These are phyloP conservation scores for Ricordea florida DNA, from an alignment of 92 coral and sea anemone genomes.

Conservation along the genomic window DNA sequence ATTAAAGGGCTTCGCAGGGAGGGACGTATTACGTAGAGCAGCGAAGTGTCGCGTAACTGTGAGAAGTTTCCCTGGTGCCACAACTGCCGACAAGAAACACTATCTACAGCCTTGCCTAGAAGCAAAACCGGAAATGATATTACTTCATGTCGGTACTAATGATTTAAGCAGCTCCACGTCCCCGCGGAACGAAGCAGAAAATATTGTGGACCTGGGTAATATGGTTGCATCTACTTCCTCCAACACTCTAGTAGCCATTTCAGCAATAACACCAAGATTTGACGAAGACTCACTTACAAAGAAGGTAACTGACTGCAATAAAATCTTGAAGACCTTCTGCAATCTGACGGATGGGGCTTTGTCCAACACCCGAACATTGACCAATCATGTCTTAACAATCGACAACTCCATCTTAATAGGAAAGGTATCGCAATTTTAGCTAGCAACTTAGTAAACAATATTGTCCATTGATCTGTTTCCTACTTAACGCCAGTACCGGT, in stretches of 20 bases:
- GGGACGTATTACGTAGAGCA: background rate
- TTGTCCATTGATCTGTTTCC: background rate
- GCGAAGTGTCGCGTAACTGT: slow-evolving; percentile 13
- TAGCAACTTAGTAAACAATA: slow-evolving; percentile 24
- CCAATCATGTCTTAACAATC: slow-evolving; percentile 17
- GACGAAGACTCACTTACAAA: slow-evolving; percentile 4
- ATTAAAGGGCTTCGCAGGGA: slow-evolving; percentile 17
- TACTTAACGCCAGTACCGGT: background rate
- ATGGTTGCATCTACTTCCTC: slow-evolving; percentile 14
- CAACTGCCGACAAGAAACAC: slow-evolving; percentile 12
- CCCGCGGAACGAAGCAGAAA: slow-evolving; percentile 4
- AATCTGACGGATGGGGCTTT: slow-evolving; percentile 20
- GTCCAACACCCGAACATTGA: slow-evolving; percentile 12
- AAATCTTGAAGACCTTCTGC: background rate
- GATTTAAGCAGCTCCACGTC: slow-evolving; percentile 10
- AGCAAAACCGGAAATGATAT: slow-evolving; percentile 5
- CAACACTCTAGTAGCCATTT: slow-evolving; percentile 8
- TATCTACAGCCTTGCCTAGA: slow-evolving; percentile 8
- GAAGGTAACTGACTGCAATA: slow-evolving; percentile 10
- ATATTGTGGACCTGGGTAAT: slow-evolving; percentile 15
- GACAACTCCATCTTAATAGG: slow-evolving; percentile 36
- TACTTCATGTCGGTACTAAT: slow-evolving; percentile 25
- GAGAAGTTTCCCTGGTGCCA: slow-evolving; percentile 12
- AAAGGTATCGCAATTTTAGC: slow-evolving; percentile 51
- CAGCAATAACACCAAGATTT: slow-evolving; percentile 14